These are phyloP conservation scores for Leiothrix lutea DNA, from an alignment of 2,113 vertebrate species.

Conservation along the genomic window DNA sequence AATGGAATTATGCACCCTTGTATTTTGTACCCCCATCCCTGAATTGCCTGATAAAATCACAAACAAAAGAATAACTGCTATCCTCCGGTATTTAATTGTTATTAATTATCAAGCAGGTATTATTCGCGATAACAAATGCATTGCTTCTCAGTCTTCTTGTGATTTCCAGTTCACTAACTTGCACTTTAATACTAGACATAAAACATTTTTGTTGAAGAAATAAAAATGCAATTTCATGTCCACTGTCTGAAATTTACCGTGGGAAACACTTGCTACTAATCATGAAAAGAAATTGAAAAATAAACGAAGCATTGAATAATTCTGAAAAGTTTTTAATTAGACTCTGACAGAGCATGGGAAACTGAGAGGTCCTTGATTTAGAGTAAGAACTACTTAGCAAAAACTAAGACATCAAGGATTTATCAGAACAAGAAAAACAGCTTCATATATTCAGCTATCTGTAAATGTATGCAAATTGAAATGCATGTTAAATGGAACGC, in stretches of 20 bases:
- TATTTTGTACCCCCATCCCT: not conserved
- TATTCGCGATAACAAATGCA: not conserved
- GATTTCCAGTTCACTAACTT: not conserved
- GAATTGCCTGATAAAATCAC: not conserved
- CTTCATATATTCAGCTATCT: not conserved
- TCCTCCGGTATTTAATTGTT: not conserved
- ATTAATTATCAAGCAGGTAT: not conserved
- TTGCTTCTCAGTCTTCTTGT: not conserved
- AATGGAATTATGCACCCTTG: not conserved
- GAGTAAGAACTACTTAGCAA: not conserved
- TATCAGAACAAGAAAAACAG: not conserved
- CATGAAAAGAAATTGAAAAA: not conserved
- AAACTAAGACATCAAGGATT: not conserved
- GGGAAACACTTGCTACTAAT: not conserved
- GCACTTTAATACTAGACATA: not conserved
- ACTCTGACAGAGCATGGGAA: not conserved
- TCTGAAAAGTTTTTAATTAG: not conserved
- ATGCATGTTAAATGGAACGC: not conserved
- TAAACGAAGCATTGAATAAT: not conserved
- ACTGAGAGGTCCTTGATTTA: not conserved
- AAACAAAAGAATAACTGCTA: not conserved
- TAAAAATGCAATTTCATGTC: not conserved
- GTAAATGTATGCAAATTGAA: not conserved
- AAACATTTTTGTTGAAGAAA: not conserved
- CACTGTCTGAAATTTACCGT: not conserved